Evolutionary conservation across 2,113 vertebrate genomes (phyloP).

Genomic region (Lampris megalopsis): DNA sequence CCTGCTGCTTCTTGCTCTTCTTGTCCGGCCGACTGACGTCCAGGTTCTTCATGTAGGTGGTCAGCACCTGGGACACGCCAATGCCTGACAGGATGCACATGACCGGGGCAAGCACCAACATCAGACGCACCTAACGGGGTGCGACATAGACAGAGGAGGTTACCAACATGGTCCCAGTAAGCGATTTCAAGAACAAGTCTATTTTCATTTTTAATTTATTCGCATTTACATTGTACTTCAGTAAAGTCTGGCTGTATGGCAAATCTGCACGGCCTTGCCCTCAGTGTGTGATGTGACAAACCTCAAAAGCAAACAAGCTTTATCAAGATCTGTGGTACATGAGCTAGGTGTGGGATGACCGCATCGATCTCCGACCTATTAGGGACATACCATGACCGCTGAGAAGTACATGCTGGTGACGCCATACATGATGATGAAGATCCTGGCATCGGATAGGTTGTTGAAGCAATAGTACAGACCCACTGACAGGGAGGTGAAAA

Average conservation of each 20-base stretch:
- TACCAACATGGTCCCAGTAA: background rate
- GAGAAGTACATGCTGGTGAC: conserved; percentile 99
- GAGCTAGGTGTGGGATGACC: background rate
- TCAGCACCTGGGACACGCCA: conserved; percentile 95
- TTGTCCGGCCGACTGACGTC: conserved; percentile 97
- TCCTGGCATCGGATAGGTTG: conserved; percentile 95
- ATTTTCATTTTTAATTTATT: too few species aligned
- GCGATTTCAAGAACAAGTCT: background rate
- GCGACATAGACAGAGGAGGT: background rate
- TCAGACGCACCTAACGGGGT: conserved; percentile 90
- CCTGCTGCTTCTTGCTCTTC: conserved; percentile 96
- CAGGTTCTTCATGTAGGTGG: conserved; percentile 99
- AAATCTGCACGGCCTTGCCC: background rate
- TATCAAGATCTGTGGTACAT: background rate
- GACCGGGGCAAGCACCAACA: conserved; percentile 96
- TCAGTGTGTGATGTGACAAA: background rate
- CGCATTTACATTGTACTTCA: background rate
- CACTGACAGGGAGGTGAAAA: conserved; percentile 80
- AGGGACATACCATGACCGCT: conserved; percentile 92
- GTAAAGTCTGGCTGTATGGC: background rate
- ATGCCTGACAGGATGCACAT: conserved; percentile 99
- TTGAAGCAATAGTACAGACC: conserved; percentile 99
- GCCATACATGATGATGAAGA: conserved; percentile 99
- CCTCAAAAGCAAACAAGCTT: background rate
- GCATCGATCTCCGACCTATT: background rate